These are phyloP conservation scores for Podabrus alpinus DNA, from an alignment of 2,888 invertebrate species.

Conservation along the genomic window DNA sequence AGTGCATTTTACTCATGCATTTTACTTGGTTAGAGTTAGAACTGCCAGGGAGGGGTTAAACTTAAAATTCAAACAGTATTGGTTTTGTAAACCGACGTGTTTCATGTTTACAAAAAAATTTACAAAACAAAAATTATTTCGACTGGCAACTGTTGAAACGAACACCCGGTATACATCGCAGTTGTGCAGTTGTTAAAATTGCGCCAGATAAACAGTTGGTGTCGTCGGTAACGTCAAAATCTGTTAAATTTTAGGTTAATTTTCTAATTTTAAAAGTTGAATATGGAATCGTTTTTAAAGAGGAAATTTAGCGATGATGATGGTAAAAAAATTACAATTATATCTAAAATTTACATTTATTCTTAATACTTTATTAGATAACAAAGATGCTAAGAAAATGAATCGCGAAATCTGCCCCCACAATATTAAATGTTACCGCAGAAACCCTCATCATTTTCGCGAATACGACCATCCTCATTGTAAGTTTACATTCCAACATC, in stretches of 20 bases:
- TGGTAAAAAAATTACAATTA: background rate
- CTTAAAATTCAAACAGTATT: too few species aligned
- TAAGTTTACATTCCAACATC: conserved; percentile 56
- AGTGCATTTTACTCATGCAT: too few species aligned
- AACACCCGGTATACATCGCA: too few species aligned
- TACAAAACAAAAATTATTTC: too few species aligned
- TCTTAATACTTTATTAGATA: background rate
- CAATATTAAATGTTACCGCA: conserved; percentile 77
- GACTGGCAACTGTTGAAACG: too few species aligned
- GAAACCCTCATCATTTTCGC: conserved; percentile 82
- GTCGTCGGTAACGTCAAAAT: background rate
- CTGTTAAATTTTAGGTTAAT: background rate
- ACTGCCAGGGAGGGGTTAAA: too few species aligned
- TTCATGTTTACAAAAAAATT: too few species aligned
- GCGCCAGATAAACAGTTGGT: background rate
- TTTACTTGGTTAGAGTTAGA: too few species aligned
- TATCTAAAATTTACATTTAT: background rate
- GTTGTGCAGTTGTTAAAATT: too few species aligned
- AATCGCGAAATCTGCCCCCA: conserved; percentile 70
- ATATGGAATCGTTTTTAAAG: conserved; percentile 34
- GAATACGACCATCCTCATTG: conserved; percentile 82
- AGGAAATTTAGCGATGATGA: conserved; percentile 23
- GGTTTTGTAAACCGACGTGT: too few species aligned
- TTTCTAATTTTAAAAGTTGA: background rate
- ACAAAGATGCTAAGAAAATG: conserved; percentile 33